Percentiles rank a stretch among this genome's conserved stretches.
These are phyloP conservation scores for Eolophus roseicapilla DNA, from an alignment of 2,113 vertebrate species.

Conservation along the genomic window DNA sequence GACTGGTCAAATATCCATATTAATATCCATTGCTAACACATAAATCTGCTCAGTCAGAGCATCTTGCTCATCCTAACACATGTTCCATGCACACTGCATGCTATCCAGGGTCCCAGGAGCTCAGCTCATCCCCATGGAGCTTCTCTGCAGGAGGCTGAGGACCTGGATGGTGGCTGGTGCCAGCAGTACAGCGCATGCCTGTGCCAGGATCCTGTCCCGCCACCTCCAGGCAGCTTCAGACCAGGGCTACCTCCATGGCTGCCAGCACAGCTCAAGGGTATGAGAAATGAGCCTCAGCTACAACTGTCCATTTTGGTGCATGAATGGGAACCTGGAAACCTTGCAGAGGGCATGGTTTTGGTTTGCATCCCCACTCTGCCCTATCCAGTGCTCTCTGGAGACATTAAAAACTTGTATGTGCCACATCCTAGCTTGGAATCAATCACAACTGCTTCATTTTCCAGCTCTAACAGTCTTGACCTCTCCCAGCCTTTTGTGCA, in stretches of 20 bases:
- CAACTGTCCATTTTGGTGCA: not conserved
- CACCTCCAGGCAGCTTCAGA: not conserved
- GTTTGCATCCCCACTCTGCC: not conserved
- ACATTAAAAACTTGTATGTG: not conserved
- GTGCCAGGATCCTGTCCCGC: not conserved
- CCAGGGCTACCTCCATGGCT: not conserved
- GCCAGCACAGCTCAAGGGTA: not conserved
- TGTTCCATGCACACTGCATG: fast-evolving
- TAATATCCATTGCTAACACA: too few species aligned
- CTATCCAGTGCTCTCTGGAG: not conserved
- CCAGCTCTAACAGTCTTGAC: not conserved
- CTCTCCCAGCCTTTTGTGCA: constrained; percentile 10
- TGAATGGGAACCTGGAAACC: not conserved
- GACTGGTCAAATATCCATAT: not conserved
- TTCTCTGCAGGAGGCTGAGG: not conserved
- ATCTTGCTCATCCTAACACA: not conserved
- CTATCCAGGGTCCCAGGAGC: not conserved
- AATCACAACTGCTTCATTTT: not conserved
- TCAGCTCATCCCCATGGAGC: not conserved
- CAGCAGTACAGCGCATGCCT: fast-evolving
- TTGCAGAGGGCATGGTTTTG: not conserved
- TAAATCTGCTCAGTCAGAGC: not conserved
- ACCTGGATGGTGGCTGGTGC: not conserved
- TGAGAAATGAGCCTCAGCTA: not conserved
- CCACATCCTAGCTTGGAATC: not conserved